Base-by-base conservation (phyloP, 2,113 vertebrate genomes). In the Takifugu flavidus region DNA sequence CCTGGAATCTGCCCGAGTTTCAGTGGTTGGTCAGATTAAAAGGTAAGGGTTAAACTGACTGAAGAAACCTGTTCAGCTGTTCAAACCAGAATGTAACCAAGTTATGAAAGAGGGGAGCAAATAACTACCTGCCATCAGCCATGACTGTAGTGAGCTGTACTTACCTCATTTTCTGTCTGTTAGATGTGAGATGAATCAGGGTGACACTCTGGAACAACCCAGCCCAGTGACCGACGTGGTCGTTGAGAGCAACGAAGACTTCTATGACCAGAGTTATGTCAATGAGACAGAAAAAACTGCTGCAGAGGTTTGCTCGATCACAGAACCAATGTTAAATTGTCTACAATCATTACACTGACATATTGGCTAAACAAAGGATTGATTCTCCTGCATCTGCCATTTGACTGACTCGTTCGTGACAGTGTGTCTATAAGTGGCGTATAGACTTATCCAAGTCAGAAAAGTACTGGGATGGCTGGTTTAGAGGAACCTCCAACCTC, bases 381-480 rank as follows among this genome's bases (percentile, higher is more conserved):
- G 34, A 39, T 46, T 46, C 45, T 46, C 13, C 20, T 20, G 20
- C 20, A 20, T 20, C 39, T 43, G 39, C 13, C 13, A 11, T 53
- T 53, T 25, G 4, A 45, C 8, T 55, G 44, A 50, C 59, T 43
- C 42, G 15, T n/a, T 56, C 14, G 6, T 53, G 6, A 0, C 57
- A 77, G 77, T 70, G 62, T 31, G 76, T 86, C 58, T 91, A 87
- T 51, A 78, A 80, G 54, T 91, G 90, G 88, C 75, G 85, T 54
- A 83, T 89, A 2, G 88, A 91, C 46, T 75, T 89, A 58, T 90
- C 90, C 12, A 90, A 88, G 72, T 87, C 87, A 4, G 90, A 90
- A 34, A 89, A 90, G 67, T 89, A 88, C n/a, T 91, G 90, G 89
- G 88, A 91, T 0, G 87, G 86, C 59, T 91, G 89, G 89, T 91